These are phyloP conservation scores for Holacanthus passer DNA, from an alignment of 2,113 vertebrate species.

Conservation along the genomic window DNA sequence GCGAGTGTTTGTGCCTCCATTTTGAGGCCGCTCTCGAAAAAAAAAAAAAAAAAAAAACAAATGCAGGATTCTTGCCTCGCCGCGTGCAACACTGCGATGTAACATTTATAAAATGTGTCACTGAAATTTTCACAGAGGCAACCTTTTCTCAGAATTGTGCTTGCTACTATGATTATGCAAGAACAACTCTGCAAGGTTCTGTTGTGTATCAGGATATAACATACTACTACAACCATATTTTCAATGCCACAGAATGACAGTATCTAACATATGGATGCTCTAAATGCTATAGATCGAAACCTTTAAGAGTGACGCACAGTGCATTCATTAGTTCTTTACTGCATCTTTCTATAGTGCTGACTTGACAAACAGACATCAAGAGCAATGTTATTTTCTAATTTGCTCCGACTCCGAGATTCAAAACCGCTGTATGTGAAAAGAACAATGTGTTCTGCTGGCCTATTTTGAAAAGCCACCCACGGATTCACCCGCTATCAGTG, in stretches of 20 bases:
- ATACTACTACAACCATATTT: not conserved
- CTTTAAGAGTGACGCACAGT: not conserved
- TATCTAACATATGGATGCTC: not conserved
- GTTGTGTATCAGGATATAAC: not conserved
- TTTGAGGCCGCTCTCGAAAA: slow-evolving; percentile 2
- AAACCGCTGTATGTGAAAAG: slow-evolving; percentile 39
- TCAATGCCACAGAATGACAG: not conserved
- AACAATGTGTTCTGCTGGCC: slow-evolving; percentile 56
- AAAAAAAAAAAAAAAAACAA: not conserved
- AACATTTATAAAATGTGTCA: not conserved
- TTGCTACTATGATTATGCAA: not conserved
- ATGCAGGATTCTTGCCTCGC: not conserved
- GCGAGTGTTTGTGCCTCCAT: slow-evolving; percentile 10
- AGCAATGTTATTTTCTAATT: slow-evolving; percentile 36
- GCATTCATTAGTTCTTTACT: slow-evolving; percentile 12
- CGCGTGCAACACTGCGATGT: not conserved
- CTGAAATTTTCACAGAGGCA: not conserved
- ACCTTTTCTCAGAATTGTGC: too few relatives aligned
- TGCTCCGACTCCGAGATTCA: slow-evolving; percentile 11
- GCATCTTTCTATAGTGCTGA: slow-evolving; percentile 15
- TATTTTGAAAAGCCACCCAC: slow-evolving; percentile 70
- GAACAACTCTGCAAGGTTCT: not conserved
- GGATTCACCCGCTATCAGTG: slow-evolving; percentile 37
- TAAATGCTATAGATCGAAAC: not conserved
- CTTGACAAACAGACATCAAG: slow-evolving; percentile 43